These are phyloP conservation scores for Micropoecilia bifurca DNA, from an alignment of 2,797 vertebrate genomes.

Conservation along the genomic window DNA sequence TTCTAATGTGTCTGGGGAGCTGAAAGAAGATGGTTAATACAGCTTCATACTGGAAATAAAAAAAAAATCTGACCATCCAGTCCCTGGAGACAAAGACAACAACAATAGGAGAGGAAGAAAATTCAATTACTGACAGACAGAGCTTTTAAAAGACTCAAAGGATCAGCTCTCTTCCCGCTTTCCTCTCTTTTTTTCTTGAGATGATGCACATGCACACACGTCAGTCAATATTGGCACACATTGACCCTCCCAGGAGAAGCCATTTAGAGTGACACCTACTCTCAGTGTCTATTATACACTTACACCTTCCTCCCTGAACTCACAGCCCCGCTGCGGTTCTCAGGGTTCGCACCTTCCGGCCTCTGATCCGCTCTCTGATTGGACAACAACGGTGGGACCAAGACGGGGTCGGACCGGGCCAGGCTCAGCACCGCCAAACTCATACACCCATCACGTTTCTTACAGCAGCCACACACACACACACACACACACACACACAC, in stretches of 20 bases:
- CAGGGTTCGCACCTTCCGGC: constrained; percentile 49
- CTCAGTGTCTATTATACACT: constrained; percentile 62
- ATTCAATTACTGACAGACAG: constrained; percentile 76
- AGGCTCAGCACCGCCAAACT: constrained; percentile 38
- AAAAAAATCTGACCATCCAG: constrained; percentile 50
- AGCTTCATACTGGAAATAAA: constrained; percentile 32
- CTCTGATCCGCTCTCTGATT: constrained; percentile 67
- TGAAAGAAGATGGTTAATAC: constrained; percentile 21
- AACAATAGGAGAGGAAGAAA: constrained; percentile 67
- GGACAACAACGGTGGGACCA: constrained; percentile 63
- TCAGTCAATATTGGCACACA: constrained; percentile 67
- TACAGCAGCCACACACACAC: constrained; percentile 5
- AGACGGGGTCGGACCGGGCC: constrained; percentile 39
- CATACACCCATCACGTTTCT: constrained; percentile 35
- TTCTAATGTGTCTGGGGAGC: constrained; percentile 13
- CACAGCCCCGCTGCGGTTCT: constrained; percentile 39
- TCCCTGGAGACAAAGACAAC: constrained; percentile 66
- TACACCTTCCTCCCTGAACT: constrained; percentile 52
- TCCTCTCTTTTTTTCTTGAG: constrained; percentile 42
- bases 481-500: no score
- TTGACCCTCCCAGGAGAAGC: constrained; percentile 68
- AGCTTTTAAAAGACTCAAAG: constrained; percentile 67
- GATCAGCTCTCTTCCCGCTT: constrained; percentile 60
- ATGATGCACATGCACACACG: constrained; percentile 42
- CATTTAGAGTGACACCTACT: constrained; percentile 71